phyloP scores from a whole-genome alignment of 2,888 invertebrate genomes.

The Trissolcus japonicus region DNA sequence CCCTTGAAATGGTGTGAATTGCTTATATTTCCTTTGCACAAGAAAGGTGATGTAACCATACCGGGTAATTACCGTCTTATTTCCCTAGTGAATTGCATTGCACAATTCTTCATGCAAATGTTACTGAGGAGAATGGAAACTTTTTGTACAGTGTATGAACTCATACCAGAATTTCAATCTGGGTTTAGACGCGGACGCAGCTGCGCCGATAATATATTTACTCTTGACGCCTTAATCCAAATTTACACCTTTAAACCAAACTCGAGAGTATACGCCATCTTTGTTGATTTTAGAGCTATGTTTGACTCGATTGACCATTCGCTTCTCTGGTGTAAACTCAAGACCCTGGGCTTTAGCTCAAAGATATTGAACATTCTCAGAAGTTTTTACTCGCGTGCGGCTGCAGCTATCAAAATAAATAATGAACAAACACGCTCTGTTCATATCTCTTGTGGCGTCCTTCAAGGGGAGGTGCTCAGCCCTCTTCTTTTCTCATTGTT shows the following conservation, averaged over 20 bases:
- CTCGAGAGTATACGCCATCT: too few relatives aligned
- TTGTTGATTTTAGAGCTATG: too few relatives aligned
- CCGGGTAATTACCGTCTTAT: conserved; percentile 10
- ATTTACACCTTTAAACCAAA: too few relatives aligned
- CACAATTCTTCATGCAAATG: conserved; percentile 14
- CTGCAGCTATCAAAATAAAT: background rate
- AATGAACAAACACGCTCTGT: background rate
- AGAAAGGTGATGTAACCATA: background rate
- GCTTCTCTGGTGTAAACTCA: background rate
- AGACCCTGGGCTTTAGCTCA: background rate
- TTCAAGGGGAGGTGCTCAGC: conserved; percentile 4
- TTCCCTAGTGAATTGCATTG: conserved; percentile 9
- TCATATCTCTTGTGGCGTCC: conserved; percentile 1
- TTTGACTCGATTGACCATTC: background rate
- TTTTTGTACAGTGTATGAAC: background rate
- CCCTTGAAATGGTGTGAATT: conserved; percentile 10
- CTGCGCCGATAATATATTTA: too few relatives aligned
- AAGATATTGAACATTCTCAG: background rate
- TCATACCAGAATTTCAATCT: background rate
- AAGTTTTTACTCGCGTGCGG: conserved; percentile 1
- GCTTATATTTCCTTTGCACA: background rate
- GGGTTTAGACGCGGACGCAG: too few relatives aligned
- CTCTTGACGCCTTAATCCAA: too few relatives aligned
- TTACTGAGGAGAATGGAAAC: background rate
- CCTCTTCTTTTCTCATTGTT: background rate